Conservation (phyloP, 92 coral and sea anemone genomes). For the Isaurus tuberculatus region DNA sequence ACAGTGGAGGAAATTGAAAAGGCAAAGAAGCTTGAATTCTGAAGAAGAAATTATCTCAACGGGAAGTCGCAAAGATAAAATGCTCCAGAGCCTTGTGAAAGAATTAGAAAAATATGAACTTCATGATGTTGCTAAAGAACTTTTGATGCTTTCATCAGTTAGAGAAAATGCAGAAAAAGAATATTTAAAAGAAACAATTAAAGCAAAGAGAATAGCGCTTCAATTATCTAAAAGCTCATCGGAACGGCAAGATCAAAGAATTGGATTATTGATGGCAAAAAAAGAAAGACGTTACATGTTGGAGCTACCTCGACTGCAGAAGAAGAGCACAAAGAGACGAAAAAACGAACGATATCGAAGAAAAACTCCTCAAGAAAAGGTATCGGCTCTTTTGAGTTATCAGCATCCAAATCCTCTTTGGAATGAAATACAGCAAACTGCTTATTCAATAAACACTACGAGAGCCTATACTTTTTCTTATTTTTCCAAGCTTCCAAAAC, state of each 20-base stretch:
- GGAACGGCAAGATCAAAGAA: background rate
- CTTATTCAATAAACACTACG: slow-evolving; percentile 47
- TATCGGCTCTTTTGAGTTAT: slow-evolving; percentile 21
- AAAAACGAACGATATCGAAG: background rate
- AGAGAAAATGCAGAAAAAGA: slow-evolving; percentile 25
- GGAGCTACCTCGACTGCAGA: slow-evolving; percentile 20
- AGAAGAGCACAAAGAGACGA: background rate
- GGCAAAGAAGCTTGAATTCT: background rate
- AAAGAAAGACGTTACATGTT: slow-evolving; percentile 18
- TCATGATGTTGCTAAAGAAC: slow-evolving; percentile 13
- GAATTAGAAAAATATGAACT: slow-evolving; percentile 25
- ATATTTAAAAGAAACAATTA: slow-evolving; percentile 9
- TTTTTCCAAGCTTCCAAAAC: slow-evolving; percentile 58
- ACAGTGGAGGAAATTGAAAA: slow-evolving; percentile 34
- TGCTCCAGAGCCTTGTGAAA: slow-evolving; percentile 23
- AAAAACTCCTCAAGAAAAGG: slow-evolving; percentile 15
- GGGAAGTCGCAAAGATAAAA: background rate
- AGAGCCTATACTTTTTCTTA: slow-evolving; percentile 80
- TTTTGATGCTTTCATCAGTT: background rate
- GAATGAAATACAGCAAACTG: slow-evolving; percentile 36
- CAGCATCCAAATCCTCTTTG: slow-evolving; percentile 39
- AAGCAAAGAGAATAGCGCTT: background rate
- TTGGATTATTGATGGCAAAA: background rate
- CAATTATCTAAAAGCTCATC: background rate
- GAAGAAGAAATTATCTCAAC: background rate